phyloP scores from a whole-genome alignment of 2,888 invertebrate species.

The Microplitis deprimator region DNA sequence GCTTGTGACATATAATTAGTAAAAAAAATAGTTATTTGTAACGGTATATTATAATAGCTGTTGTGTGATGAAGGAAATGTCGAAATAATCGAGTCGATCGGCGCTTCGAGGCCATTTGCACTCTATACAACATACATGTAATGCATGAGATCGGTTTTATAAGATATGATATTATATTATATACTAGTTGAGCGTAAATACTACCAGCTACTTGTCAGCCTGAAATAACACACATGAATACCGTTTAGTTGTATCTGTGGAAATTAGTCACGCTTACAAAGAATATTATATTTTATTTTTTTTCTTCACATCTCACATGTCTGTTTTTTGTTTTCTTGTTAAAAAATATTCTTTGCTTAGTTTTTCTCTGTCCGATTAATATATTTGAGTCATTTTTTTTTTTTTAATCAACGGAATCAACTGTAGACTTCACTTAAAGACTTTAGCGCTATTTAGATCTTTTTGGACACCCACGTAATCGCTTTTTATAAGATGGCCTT shows the following conservation, averaged over 20 bases:
- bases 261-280: constrained; percentile 35
- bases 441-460: background rate
- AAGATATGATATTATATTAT: constrained; percentile 14
- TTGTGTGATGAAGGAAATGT: constrained; percentile 22
- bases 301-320: background rate
- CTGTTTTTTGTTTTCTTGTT: background rate
- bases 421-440: background rate
- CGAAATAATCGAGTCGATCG: constrained; percentile 21
- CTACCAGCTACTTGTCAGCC: constrained; percentile 13
- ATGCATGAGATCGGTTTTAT: constrained; percentile 30
- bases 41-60: background rate
- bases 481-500: background rate
- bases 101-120: constrained; percentile 25
- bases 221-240: constrained; percentile 12
- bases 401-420: no score
- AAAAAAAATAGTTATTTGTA: background rate
- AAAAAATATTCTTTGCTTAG: no score
- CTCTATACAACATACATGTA: background rate
- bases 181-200: constrained; percentile 18
- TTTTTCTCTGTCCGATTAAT: no score
- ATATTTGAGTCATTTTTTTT: no score
- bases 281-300: constrained; percentile 23
- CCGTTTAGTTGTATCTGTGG: constrained; percentile 2
- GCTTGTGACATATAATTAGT: background rate
- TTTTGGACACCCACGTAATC: background rate